Percentiles rank a stretch among this genome's conserved stretches.
Conservation (phyloP, 2,888 invertebrate genomes). For the Ctena decussata region DNA sequence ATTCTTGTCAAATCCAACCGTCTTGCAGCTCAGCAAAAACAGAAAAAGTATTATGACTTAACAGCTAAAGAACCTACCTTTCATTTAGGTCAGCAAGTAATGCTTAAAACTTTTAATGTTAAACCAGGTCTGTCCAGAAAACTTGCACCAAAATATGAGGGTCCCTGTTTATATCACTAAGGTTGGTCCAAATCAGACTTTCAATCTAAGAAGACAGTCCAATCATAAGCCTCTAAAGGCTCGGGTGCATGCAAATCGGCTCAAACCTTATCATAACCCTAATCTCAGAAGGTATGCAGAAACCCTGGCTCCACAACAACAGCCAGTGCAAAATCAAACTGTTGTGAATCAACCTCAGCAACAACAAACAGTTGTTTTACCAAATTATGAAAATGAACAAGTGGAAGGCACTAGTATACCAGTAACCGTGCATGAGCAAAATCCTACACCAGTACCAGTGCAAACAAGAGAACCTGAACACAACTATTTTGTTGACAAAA, state of each 20-base stretch:
- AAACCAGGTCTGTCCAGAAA: slow-evolving; percentile 33
- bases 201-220: neutral
- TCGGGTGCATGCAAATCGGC: neutral
- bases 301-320: neutral
- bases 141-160: slow-evolving; percentile 36
- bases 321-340: neutral
- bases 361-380: neutral
- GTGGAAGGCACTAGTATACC: too few species aligned
- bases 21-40: slow-evolving; percentile 7
- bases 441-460: neutral
- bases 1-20: slow-evolving; percentile 26
- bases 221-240: neutral
- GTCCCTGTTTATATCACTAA: slow-evolving; percentile 47
- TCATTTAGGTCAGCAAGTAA: slow-evolving; percentile 24
- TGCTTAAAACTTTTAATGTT: too few species aligned
- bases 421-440: too few species aligned
- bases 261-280: neutral
- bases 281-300: neutral
- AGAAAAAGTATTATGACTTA: slow-evolving; percentile 46
- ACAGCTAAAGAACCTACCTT: slow-evolving; percentile 18
- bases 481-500: slow-evolving; percentile 12
- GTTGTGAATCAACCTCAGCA: neutral
- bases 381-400: neutral
- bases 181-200: slow-evolving; percentile 45
- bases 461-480: neutral